Evolutionary conservation across 1,140 invertebrate genomes (phyloP), one percentile per base, ranked within the genome.

Genomic region (Anastrepha obliqua): DNA sequence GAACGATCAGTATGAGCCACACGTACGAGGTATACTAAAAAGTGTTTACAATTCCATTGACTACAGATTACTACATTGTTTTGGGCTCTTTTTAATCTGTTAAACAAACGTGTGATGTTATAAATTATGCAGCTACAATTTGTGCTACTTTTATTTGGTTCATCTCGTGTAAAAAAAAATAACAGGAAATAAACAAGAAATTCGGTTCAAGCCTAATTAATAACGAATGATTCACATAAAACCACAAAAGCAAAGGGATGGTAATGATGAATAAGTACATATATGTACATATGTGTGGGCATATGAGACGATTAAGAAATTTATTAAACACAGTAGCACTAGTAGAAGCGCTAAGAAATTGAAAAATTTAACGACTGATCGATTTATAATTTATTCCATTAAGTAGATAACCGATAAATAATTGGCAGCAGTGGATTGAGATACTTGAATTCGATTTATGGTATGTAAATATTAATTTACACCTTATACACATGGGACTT

Each of bases 221-320:
- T 44, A 74, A 8, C 42, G 67, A 74, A 74, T 74, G 67, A 44
- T 44, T 74, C 67, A 74, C 15, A 74, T 47, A 74, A 47, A 15
- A 42, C 13, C 15, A 74, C 39, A 74, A 13, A 42, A 3, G 29
- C 65, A 7, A 6, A 42, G 9, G 20, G 8, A 2, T 42, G 1
- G 20, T 65, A n/a, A 4, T 47, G 5, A 29, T 74, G 11, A 17
- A 74, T 67, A 67, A 3, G 8, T 8, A 42, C 7, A 42, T 74
- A 47, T 11, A 74, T 17, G 39, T 17, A 62, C 39, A 1, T 70
- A 70, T 15, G 60, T 29, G 39, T 70, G 4, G 2, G 11, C 42
- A n/a, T 39, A 74, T 42, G 7, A 47, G 15, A 2, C 11, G 67
- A 74, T 44, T 74, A 74, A 44, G 67, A 15, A 7, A 74, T 74